These are phyloP conservation scores for Tragelaphus buxtoni DNA, from an alignment of 2,113 vertebrate genomes.

Conservation along the genomic window DNA sequence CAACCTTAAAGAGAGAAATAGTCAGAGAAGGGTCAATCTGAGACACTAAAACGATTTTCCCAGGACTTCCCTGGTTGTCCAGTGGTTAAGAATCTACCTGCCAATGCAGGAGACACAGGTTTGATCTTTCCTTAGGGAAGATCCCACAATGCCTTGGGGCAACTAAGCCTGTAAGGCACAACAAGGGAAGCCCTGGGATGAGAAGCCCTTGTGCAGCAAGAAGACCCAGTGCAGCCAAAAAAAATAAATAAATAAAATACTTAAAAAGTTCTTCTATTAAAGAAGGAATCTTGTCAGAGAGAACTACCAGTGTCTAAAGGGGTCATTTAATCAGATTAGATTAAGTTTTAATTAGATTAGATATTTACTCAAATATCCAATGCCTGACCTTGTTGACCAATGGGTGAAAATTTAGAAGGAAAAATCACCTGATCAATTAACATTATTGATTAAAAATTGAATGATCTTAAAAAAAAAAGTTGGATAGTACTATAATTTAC, in stretches of 20 bases:
- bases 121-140: not conserved
- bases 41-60: not conserved
- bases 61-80: not conserved
- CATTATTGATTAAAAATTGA: not conserved
- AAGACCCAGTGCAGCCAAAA: not conserved
- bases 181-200: not conserved
- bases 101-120: not conserved
- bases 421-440: not conserved
- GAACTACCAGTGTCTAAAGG: not conserved
- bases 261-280: not conserved
- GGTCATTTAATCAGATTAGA: not conserved
- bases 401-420: not conserved
- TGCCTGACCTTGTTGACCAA: not conserved
- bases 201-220: not conserved
- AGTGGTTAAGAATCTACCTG: not conserved
- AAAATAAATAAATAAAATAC: not conserved
- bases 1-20: not conserved
- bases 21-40: not conserved
- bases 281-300: not conserved
- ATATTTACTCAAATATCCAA: not conserved
- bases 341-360: not conserved
- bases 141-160: not conserved
- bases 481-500: not conserved
- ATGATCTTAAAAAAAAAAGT: not conserved
- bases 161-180: not conserved